A percentile compares a stretch with the other conserved stretches of the same genome.
phyloP scores from a whole-genome alignment of 2,113 vertebrate species.

The Semicossyphus pulcher region DNA sequence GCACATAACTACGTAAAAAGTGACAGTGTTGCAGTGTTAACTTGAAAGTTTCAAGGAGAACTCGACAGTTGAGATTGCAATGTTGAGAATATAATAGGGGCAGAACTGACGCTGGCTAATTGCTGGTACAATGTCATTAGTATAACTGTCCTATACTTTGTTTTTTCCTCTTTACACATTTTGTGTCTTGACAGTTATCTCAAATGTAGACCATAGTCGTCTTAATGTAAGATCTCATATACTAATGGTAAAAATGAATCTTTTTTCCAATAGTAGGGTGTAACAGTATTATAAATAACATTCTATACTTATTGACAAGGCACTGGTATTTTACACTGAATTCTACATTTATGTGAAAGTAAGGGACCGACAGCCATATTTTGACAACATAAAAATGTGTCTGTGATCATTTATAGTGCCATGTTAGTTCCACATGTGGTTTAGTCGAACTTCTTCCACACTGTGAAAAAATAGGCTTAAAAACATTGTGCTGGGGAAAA shows the following conservation, averaged over 20 bases:
- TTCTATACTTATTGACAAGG: slow-evolving; percentile 2
- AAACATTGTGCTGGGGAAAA: slow-evolving; percentile 21
- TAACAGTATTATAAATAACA: too few relatives aligned
- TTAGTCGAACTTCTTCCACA: slow-evolving; percentile 22
- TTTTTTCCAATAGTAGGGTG: too few relatives aligned
- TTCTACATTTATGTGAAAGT: not conserved
- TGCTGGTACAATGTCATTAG: not conserved
- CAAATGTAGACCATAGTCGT: not conserved
- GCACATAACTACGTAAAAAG: not conserved
- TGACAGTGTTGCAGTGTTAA: not conserved
- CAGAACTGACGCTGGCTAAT: slow-evolving; percentile 12
- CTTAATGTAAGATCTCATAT: not conserved
- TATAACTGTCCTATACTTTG: too few relatives aligned
- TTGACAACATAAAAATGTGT: slow-evolving; percentile 35
- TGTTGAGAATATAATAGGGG: too few relatives aligned
- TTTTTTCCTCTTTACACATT: not conserved
- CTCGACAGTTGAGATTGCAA: not conserved
- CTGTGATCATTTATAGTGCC: slow-evolving; percentile 15
- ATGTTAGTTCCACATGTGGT: slow-evolving; percentile 15
- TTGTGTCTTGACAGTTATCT: not conserved
- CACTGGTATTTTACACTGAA: not conserved
- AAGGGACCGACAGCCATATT: not conserved
- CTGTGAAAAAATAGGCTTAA: slow-evolving; percentile 18
- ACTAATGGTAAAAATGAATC: too few relatives aligned
- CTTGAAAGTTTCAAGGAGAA: not conserved